Evolutionary conservation across 2,113 vertebrate species (phyloP).

Genomic region (Arothron firmamentum): DNA sequence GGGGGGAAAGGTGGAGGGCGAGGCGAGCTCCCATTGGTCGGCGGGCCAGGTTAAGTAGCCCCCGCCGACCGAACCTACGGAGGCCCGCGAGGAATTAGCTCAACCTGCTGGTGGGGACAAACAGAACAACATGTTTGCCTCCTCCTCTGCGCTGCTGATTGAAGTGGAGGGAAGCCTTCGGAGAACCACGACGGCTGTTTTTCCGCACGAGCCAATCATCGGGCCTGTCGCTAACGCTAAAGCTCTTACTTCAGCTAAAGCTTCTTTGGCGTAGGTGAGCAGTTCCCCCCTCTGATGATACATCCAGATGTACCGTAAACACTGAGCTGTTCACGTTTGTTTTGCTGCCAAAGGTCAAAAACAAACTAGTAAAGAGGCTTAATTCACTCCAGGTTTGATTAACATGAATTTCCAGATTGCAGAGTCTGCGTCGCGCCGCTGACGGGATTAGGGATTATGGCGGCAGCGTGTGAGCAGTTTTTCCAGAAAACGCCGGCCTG

Average conservation of each 20-base stretch:
- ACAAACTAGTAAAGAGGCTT: constrained; percentile 53
- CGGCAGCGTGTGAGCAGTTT: constrained; percentile 10
- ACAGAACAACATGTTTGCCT: constrained; percentile 64
- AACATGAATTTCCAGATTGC: constrained; percentile 40
- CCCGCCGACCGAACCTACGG: constrained; percentile 8
- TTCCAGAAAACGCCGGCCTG: neutral
- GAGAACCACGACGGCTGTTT: constrained; percentile 16
- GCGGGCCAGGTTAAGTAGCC: neutral
- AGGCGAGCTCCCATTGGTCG: constrained; percentile 22
- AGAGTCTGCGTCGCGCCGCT: constrained; percentile 8
- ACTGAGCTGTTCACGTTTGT: neutral
- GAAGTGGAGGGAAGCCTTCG: constrained; percentile 27
- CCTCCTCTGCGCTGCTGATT: constrained; percentile 44
- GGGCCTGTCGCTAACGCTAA: constrained; percentile 1
- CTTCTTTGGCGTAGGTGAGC: constrained; percentile 36
- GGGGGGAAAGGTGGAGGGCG: constrained; percentile 32
- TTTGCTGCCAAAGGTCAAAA: constrained; percentile 24
- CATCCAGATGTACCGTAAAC: neutral
- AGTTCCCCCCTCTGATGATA: neutral
- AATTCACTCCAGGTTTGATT: constrained; percentile 49
- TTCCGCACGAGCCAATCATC: constrained; percentile 12
- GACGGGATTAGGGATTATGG: constrained; percentile 16
- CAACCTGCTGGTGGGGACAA: constrained; percentile 41
- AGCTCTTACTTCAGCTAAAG: constrained; percentile 16
- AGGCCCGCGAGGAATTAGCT: constrained; percentile 36